Conservation (phyloP, 2,888 invertebrate species). For the Parnassius glacialis region DNA sequence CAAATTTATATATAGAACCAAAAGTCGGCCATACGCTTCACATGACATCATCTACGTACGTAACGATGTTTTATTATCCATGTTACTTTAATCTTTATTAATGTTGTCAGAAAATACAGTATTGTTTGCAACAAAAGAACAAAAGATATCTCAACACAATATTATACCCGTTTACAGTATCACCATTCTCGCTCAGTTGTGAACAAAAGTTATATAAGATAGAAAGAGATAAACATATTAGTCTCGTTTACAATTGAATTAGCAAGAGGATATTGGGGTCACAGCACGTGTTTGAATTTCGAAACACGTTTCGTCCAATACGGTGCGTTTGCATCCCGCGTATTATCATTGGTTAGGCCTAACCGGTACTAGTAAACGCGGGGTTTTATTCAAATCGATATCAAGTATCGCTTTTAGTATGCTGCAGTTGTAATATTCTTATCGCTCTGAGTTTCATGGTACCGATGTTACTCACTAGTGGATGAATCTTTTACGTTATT, state of each 20-base stretch:
- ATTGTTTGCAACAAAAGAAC: conserved; percentile 36
- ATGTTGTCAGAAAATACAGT: conserved; percentile 37
- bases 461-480: conserved; percentile 49
- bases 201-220: conserved; percentile 37
- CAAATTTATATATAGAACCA: conserved; percentile 11
- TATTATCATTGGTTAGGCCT: conserved; percentile 64
- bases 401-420: conserved; percentile 34
- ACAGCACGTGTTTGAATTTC: conserved; percentile 79
- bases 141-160: conserved; percentile 56
- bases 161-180: conserved; percentile 33
- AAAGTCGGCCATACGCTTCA: conserved; percentile 36
- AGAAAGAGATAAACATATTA: conserved; percentile 53
- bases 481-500: conserved; percentile 65
- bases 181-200: conserved; percentile 49
- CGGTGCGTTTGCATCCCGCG: conserved; percentile 60
- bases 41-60: conserved; percentile 42
- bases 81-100: conserved; percentile 38
- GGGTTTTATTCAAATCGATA: conserved; percentile 59
- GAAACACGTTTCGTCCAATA: conserved; percentile 75
- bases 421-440: conserved; percentile 40
- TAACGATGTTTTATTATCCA: conserved; percentile 15
- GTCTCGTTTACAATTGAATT: conserved; percentile 44
- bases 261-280: conserved; percentile 67
- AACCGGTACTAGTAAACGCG: conserved; percentile 52
- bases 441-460: conserved; percentile 50